Base-by-base conservation (phyloP, 2,113 vertebrate genomes). In the Daboia siamensis region DNA sequence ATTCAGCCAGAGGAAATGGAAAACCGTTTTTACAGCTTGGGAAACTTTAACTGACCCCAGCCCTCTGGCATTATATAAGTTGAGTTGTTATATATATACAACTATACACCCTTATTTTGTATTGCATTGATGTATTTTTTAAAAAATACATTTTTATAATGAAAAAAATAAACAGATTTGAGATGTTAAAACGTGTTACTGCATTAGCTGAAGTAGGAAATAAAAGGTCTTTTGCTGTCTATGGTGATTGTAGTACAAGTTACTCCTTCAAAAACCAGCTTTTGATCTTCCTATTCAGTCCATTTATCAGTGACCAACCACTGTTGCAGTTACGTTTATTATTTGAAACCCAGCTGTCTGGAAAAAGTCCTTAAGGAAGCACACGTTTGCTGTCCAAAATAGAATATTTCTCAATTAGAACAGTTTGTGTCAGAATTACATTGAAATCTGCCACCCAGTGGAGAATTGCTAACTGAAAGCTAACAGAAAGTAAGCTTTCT, bases 401-500 rank as follows among this genome's bases (percentile, higher is more conserved):
- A 3, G 17, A 93, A 86, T 90, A 94, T 93, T 92, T 89, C 17
- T 86, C 87, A 86, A 1, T 88, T 88, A 59, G 24, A 94, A 69
- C 0, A 2, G 26, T n/a, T 23, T 88, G 1, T 69, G 3, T 39
- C 80, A 94, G 92, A 80, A 87, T 23, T 61, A 86, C 59, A 91
- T 90, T 33, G n/a, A 94, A 93, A 93, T 90, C 93, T 96, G 95
- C 96, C 96, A 96, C 93, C 95, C 61, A 86, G 92, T 93, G 96
- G 95, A 93, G 91, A 92, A 87, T 80, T 94, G 54, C 55, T 94
- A 59, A n/a, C 23, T 21, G 26, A 86, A 48, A 59, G 61, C 17
- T 26, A 86, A 21, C 1, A n/a, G 56, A 84, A 56, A 44, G 33
- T 39, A 56, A 85, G 13, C 33, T 91, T 52, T 44, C 39, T 57